A percentile compares a stretch with the other conserved stretches of the same genome.
These are phyloP conservation scores for Frieseomelitta varia DNA, from an alignment of 1,140 invertebrate genomes.

Conservation along the genomic window DNA sequence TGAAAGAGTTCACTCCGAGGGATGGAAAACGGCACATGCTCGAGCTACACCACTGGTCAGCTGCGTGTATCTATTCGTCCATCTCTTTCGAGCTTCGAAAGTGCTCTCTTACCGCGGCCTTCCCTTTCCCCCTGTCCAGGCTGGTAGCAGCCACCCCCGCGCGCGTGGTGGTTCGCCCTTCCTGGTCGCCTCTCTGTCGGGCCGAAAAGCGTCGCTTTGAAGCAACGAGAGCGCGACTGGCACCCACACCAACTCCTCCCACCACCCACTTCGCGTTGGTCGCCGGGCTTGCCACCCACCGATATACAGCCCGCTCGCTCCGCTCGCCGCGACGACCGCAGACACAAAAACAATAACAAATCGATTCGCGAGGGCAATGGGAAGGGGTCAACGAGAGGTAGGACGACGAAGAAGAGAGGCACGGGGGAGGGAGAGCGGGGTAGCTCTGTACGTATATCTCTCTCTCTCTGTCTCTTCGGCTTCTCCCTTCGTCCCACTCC, in stretches of 20 bases:
- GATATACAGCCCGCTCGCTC: slow-evolving; percentile 64
- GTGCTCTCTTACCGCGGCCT: slow-evolving; percentile 34
- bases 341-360: slow-evolving; percentile 83
- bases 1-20: background rate
- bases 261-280: background rate
- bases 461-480: slow-evolving; percentile 18
- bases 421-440: slow-evolving; percentile 30
- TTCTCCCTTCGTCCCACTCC: slow-evolving; percentile 40
- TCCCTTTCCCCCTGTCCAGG: slow-evolving; percentile 21
- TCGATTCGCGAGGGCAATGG: slow-evolving; percentile 79
- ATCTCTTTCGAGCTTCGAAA: slow-evolving; percentile 49
- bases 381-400: slow-evolving; percentile 77
- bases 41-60: slow-evolving; percentile 56
- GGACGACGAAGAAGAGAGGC: slow-evolving; percentile 54
- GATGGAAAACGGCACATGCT: background rate
- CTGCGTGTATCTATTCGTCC: slow-evolving; percentile 48
- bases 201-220: slow-evolving; percentile 63
- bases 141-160: slow-evolving; percentile 40
- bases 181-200: slow-evolving; percentile 62
- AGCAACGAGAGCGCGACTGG: slow-evolving; percentile 49
- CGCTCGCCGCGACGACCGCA: slow-evolving; percentile 75
- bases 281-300: slow-evolving; percentile 47
- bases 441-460: slow-evolving; percentile 14
- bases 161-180: slow-evolving; percentile 31
- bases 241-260: slow-evolving; percentile 8